phyloP scores from a whole-genome alignment of 30 jellyfish, hydroid and myxozoan genomes.

The Chrysaora quinquecirrha region DNA sequence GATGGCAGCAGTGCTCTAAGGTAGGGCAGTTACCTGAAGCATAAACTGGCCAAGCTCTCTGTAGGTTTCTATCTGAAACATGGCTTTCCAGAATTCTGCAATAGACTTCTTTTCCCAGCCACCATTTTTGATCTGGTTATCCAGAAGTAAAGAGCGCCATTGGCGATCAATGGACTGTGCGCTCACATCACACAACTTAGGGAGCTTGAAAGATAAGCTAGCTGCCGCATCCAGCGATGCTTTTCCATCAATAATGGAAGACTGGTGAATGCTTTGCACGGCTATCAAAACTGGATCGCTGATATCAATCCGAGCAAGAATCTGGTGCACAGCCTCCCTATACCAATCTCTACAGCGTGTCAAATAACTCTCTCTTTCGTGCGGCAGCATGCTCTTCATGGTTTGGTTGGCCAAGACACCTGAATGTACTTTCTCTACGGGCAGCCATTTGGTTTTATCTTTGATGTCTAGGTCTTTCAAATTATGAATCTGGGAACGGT shows the following conservation, averaged over 20 bases:
- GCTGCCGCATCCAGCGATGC: not conserved
- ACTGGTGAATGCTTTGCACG: not conserved
- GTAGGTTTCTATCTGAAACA: too few species aligned
- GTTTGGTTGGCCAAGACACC: not conserved
- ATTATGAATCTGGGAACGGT: not conserved
- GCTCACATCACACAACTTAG: not conserved
- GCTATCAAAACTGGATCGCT: not conserved
- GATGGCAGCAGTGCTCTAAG: too few species aligned
- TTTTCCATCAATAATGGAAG: not conserved
- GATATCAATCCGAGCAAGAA: not conserved
- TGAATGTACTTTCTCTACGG: not conserved
- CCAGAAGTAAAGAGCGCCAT: not conserved
- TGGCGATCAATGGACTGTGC: not conserved
- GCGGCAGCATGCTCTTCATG: not conserved
- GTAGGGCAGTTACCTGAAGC: too few species aligned
- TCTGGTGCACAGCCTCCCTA: not conserved
- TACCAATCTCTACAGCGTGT: not conserved
- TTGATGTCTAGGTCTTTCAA: not conserved
- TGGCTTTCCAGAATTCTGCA: not conserved
- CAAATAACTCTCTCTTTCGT: not conserved
- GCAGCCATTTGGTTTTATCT: not conserved
- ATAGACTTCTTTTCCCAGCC: conserved; percentile 3
- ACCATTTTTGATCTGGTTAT: not conserved
- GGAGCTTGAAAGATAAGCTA: not conserved
- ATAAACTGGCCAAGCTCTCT: too few species aligned